Conservation (phyloP, 2,797 vertebrate species). For the Pseudomugil tenellus region DNA sequence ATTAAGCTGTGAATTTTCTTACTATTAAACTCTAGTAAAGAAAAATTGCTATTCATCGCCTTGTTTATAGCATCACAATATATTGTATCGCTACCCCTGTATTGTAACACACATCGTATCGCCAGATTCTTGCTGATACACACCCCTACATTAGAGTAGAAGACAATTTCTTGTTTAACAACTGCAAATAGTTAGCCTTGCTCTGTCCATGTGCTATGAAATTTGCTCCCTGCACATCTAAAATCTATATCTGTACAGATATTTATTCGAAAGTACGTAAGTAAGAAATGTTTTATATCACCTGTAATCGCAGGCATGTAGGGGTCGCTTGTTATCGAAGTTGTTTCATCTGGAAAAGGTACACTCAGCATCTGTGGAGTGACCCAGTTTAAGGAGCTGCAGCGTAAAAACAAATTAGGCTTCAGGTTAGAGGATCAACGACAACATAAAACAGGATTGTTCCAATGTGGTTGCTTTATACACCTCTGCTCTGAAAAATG, state of each 20-base stretch:
- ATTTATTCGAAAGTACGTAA: not conserved
- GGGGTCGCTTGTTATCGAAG: conserved; percentile 72
- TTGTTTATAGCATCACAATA: too few species aligned
- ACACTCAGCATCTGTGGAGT: conserved; percentile 84
- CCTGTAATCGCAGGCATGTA: conserved; percentile 84
- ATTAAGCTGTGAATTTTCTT: too few species aligned
- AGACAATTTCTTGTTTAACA: conserved; percentile 1
- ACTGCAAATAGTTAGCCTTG: not conserved
- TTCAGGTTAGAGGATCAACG: not conserved
- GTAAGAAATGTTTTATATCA: conserved; percentile 30
- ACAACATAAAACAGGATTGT: not conserved
- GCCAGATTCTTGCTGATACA: too few species aligned
- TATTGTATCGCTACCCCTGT: too few species aligned
- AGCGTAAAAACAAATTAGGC: conserved; percentile 22
- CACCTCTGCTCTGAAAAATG: too few species aligned
- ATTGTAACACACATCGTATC: too few species aligned
- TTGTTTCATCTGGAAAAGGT: conserved; percentile 75
- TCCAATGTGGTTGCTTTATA: not conserved
- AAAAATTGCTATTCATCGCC: too few species aligned
- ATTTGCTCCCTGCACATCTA: not conserved
- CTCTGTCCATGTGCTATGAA: not conserved
- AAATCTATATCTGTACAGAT: not conserved
- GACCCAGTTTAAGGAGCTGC: conserved; percentile 85
- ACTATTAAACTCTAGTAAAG: too few species aligned
- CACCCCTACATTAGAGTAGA: not conserved